phyloP scores from a whole-genome alignment of 2,113 vertebrate genomes.

The Asarcornis scutulata region DNA sequence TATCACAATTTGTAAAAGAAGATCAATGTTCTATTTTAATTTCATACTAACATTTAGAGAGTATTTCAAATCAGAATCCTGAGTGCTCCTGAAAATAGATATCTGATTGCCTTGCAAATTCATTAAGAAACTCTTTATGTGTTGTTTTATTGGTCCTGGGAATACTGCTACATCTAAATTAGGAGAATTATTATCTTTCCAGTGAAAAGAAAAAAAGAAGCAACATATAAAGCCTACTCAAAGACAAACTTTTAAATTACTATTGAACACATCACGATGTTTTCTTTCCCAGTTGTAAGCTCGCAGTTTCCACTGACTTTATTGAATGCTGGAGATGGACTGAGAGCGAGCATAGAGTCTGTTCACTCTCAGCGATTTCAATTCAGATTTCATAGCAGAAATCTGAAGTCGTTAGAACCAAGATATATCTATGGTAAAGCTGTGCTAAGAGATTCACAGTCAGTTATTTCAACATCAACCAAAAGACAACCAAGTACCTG shows the following conservation, averaged over 20 bases:
- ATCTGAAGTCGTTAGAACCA: neutral
- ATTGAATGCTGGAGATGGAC: neutral
- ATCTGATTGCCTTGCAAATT: neutral
- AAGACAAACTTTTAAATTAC: neutral
- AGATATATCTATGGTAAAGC: neutral
- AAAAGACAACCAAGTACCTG: neutral
- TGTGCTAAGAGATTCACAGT: neutral
- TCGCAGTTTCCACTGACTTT: neutral
- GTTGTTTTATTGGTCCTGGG: neutral
- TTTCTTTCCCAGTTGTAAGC: neutral
- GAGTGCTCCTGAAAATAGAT: neutral
- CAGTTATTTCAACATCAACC: neutral
- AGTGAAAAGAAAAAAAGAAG: neutral
- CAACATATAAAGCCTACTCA: neutral
- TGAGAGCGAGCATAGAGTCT: neutral
- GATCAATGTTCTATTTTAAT: neutral
- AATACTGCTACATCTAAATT: neutral
- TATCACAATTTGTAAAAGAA: neutral
- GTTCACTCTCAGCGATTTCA: too few relatives aligned
- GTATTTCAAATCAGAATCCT: neutral
- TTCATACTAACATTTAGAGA: neutral
- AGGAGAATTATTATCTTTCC: constrained; percentile 1
- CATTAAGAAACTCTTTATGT: neutral
- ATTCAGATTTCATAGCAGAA: neutral
- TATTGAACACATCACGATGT: neutral